These are phyloP conservation scores for Heliornis fulica DNA, from an alignment of 2,113 vertebrate species.

Conservation along the genomic window DNA sequence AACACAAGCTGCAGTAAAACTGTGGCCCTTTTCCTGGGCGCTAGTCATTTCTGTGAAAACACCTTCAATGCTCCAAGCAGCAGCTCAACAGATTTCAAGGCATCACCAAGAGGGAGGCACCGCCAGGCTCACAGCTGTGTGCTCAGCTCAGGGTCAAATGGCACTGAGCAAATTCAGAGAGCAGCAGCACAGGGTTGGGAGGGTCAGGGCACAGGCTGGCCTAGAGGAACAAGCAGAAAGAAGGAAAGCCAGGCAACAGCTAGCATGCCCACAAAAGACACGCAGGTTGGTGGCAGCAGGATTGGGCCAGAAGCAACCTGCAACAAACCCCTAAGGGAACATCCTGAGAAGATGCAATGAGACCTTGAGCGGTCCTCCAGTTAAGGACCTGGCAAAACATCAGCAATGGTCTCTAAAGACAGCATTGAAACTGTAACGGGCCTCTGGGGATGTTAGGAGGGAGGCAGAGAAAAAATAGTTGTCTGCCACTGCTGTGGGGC, in stretches of 20 bases:
- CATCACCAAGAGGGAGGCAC: not conserved
- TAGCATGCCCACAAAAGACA: not conserved
- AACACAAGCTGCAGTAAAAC: not conserved
- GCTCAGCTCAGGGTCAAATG: not conserved
- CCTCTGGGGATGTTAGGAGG: not conserved
- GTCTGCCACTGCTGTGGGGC: not conserved
- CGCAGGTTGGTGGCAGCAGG: not conserved
- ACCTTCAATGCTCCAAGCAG: not conserved
- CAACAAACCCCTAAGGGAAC: not conserved
- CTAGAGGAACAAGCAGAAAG: not conserved
- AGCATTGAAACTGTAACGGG: not conserved
- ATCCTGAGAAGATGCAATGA: not conserved
- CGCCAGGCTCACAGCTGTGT: accelerated
- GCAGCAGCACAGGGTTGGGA: not conserved
- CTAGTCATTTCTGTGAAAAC: not conserved
- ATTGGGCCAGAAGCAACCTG: not conserved
- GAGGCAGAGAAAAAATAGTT: not conserved
- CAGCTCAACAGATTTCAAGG: not conserved
- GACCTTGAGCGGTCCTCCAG: not conserved
- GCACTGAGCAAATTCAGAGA: not conserved
- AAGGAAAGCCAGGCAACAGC: not conserved
- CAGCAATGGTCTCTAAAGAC: not conserved
- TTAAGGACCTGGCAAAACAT: not conserved
- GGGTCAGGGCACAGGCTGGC: not conserved
- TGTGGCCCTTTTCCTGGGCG: not conserved